phyloP scores from a whole-genome alignment of 2,797 vertebrate species.

The Amniataba percoides region DNA sequence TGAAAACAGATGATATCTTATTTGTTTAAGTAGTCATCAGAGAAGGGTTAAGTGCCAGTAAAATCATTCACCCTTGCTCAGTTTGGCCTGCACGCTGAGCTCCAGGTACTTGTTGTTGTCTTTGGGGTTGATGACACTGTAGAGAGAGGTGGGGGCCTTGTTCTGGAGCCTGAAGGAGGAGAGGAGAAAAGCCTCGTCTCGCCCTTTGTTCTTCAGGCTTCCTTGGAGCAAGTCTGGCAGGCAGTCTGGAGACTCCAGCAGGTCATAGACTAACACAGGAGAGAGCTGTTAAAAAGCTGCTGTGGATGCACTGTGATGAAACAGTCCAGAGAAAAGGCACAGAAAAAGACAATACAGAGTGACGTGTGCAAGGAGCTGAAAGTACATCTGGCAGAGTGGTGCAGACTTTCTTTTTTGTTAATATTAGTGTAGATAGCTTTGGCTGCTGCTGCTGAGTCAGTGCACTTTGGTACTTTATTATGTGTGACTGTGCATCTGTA shows the following conservation, averaged over 20 bases:
- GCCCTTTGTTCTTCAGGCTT: constrained; percentile 86
- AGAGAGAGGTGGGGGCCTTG: constrained; percentile 82
- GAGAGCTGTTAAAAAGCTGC: constrained; percentile 34
- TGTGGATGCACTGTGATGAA: constrained; percentile 1
- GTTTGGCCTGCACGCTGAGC: constrained; percentile 90
- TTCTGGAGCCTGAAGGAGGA: constrained; percentile 91
- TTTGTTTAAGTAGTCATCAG: background rate
- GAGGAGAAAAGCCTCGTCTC: constrained; percentile 92
- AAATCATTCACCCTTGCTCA: constrained; percentile 91
- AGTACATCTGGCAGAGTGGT: constrained; percentile 12
- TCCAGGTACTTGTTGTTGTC: constrained; percentile 95
- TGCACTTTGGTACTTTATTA: constrained; percentile 55
- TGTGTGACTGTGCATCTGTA: constrained; percentile 52
- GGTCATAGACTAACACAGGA: constrained; percentile 91
- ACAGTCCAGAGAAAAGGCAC: background rate
- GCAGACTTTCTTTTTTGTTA: constrained; percentile 16
- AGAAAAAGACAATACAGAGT: constrained; percentile 7
- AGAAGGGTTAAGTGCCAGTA: background rate
- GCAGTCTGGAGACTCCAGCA: constrained; percentile 91
- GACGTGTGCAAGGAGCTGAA: background rate
- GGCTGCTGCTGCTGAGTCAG: constrained; percentile 54
- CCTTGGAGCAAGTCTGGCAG: constrained; percentile 89
- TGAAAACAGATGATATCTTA: background rate
- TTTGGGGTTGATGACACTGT: constrained; percentile 89
- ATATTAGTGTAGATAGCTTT: constrained; percentile 1